Evolutionary conservation across 2,888 invertebrate species (phyloP).

Genomic region (Xanthostigma xanthostigma): DNA sequence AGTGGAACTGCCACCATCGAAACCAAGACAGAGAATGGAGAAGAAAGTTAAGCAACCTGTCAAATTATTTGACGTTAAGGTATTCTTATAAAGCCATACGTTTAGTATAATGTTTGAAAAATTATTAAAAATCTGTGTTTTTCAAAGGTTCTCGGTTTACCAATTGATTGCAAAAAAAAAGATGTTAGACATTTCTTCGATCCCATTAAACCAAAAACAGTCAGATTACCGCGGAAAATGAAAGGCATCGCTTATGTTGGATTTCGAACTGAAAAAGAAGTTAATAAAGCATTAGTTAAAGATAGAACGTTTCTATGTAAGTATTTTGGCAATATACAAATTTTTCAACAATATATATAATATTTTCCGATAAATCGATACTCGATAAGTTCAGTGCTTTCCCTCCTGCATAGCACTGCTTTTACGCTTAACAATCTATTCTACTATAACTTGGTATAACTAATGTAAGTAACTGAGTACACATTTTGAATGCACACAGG

Average conservation of each 20-base stretch:
- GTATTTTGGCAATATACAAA: constrained; percentile 20
- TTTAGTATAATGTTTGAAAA: not conserved
- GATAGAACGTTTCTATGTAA: constrained; percentile 74
- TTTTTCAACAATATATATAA: constrained; percentile 14
- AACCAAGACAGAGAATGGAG: constrained; percentile 27
- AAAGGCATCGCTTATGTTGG: constrained; percentile 85
- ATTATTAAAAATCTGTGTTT: not conserved
- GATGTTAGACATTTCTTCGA: constrained; percentile 74
- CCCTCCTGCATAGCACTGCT: too few species aligned
- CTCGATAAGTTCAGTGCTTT: too few species aligned
- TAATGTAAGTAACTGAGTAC: too few species aligned
- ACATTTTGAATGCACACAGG: too few species aligned
- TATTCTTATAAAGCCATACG: constrained; percentile 9
- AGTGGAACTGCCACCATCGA: constrained; percentile 19
- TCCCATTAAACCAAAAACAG: constrained; percentile 61
- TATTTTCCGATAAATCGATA: too few species aligned
- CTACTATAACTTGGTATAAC: too few species aligned
- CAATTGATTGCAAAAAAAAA: constrained; percentile 65
- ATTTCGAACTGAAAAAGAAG: constrained; percentile 66
- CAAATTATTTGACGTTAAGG: constrained; percentile 46
- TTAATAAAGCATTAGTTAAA: constrained; percentile 65
- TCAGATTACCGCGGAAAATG: constrained; percentile 60
- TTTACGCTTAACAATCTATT: too few species aligned
- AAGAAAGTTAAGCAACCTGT: constrained; percentile 25
- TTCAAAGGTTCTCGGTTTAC: constrained; percentile 50